These are phyloP conservation scores for Camptogramma bilineatum DNA, from an alignment of 2,888 invertebrate species.

Conservation along the genomic window DNA sequence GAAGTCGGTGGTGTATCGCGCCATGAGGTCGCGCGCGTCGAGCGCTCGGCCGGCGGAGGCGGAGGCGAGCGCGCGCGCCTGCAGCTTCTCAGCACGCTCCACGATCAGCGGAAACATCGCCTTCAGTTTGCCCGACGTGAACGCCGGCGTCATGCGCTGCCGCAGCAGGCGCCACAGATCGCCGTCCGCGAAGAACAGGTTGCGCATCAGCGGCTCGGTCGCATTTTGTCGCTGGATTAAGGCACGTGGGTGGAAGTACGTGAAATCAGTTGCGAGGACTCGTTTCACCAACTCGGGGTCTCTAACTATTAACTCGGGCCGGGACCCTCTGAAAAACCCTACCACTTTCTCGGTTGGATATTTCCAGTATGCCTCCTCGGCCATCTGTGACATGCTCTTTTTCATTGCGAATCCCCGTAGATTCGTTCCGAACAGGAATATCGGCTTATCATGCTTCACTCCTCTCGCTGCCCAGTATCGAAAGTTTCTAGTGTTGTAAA, in stretches of 20 bases:
- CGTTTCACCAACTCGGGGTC: conserved; percentile 65
- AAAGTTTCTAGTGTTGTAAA: conserved; percentile 60
- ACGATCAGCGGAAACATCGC: conserved; percentile 71
- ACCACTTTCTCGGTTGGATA: conserved; percentile 64
- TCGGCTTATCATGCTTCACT: conserved; percentile 60
- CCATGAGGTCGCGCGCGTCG: conserved; percentile 69
- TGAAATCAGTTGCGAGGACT: conserved; percentile 63
- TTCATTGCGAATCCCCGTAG: conserved; percentile 44
- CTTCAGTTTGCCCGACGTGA: conserved; percentile 66
- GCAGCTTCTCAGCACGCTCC: conserved; percentile 63
- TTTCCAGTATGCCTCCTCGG: conserved; percentile 58
- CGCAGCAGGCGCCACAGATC: conserved; percentile 69
- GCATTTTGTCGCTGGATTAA: conserved; percentile 41
- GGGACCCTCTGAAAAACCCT: conserved; percentile 57
- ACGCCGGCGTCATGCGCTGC: conserved; percentile 69
- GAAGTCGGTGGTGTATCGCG: conserved; percentile 68
- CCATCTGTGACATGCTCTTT: conserved; percentile 56
- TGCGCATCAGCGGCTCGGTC: conserved; percentile 63
- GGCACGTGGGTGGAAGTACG: conserved; percentile 62
- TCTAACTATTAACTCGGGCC: conserved; percentile 60
- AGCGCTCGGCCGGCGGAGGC: conserved; percentile 48
- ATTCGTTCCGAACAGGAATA: conserved; percentile 57
- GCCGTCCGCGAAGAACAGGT: conserved; percentile 67
- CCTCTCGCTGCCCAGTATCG: conserved; percentile 59
- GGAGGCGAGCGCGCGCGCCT: conserved; percentile 50